Base-by-base conservation (phyloP, 92 coral and sea anemone species). In the Actinernus sp. region DNA sequence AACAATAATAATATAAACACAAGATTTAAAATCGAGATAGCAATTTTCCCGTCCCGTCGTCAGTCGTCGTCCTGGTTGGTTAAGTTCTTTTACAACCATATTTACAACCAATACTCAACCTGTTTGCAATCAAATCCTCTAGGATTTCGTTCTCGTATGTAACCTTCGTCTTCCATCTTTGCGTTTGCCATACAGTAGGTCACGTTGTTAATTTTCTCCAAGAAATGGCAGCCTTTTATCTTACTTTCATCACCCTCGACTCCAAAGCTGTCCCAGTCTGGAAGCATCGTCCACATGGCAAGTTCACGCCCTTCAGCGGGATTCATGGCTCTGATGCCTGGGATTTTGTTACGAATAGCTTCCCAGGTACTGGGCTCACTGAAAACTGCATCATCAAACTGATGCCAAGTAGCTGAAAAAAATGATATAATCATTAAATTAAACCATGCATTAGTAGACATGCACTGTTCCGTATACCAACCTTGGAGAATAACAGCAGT, bases 321-420 rank as follows among this genome's bases (percentile, higher is more conserved):
- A 33, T 67, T 52, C 61, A 67, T 58, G 47, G 58, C 58, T 26
- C 59, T 58, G 3, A 41, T 1, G 0, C 36, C 1, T 29, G 78
- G 78, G 45, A 78, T 3, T 30, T 21, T 57, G 52, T 63, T 82
- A 4, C 53, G 73, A 5, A 54, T 0, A 10, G 50, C 24, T 10
- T 67, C 58, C 1, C 36, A 11, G 30, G 55, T 31, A 43, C 18
- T 26, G 0, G 71, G 78, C 14, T 34, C 4, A n/a, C 46, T 11
- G 51, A 65, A 82, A 31, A 73, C 43, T 9, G 88, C 59, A 64
- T 82, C 88, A 28, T 82, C 88, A 12, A 65, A 82, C 60, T 82
- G 88, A 68, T 82, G 82, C 88, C 88, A 82, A 1, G 59, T 49
- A 11, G 27, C 87, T 81, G 46, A 17, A 21, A 0, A 52, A 67